Conservation (phyloP, 1,140 invertebrate genomes). For the Achatina immaculata region DNA sequence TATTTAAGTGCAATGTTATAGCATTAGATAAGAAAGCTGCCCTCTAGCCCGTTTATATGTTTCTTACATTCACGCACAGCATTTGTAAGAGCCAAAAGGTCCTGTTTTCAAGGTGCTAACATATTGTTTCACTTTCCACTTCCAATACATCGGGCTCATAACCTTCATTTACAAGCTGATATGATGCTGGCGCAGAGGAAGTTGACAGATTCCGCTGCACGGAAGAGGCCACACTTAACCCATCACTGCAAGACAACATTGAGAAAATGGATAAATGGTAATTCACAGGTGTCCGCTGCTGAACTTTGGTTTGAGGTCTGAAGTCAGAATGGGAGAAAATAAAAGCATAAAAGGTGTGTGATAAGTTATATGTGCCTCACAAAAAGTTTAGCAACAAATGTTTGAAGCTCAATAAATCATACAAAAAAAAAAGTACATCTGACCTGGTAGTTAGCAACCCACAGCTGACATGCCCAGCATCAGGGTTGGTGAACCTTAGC, state of each 20-base stretch:
- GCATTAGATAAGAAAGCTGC: neutral
- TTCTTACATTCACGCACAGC: neutral
- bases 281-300: too few species aligned
- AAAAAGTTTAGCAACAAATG: too few species aligned
- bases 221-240: conserved; percentile 1
- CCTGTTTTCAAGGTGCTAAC: neutral
- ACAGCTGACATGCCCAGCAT: too few species aligned
- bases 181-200: neutral
- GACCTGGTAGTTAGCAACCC: too few species aligned
- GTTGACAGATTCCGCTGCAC: neutral
- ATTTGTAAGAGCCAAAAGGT: neutral
- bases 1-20: too few species aligned
- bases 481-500: too few species aligned
- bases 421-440: too few species aligned
- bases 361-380: too few species aligned
- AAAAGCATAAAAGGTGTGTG: too few species aligned
- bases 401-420: too few species aligned
- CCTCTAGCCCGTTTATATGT: neutral
- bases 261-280: neutral
- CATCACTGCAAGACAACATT: conserved; percentile 11
- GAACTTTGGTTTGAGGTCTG: too few species aligned
- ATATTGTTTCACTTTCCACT: conserved; percentile 24
- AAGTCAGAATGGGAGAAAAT: too few species aligned
- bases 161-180: conserved; percentile 1
- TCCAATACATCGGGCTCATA: neutral